These are phyloP conservation scores for Pteria penguin DNA, from an alignment of 2,888 invertebrate species.

Conservation along the genomic window DNA sequence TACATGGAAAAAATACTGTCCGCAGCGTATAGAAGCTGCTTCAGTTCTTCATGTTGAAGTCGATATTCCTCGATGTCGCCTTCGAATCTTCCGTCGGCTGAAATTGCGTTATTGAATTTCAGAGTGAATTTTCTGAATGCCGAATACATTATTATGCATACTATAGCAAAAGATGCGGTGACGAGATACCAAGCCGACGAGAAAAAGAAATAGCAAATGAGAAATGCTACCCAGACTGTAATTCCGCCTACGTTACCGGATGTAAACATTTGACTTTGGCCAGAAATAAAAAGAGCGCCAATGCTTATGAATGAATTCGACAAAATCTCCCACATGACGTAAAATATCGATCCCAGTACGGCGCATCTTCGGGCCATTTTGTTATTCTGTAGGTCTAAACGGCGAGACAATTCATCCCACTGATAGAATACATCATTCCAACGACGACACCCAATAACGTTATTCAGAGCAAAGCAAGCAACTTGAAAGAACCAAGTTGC, in stretches of 20 bases:
- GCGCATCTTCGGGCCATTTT: slow-evolving; percentile 27
- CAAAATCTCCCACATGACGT: slow-evolving; percentile 43
- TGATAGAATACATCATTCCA: slow-evolving; percentile 47
- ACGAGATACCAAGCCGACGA: slow-evolving; percentile 54
- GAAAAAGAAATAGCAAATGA: slow-evolving; percentile 52
- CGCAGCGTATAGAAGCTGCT: slow-evolving; percentile 40
- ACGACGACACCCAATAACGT: slow-evolving; percentile 36
- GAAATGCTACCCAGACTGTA: slow-evolving; percentile 22
- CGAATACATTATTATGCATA: slow-evolving; percentile 38
- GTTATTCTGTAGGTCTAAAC: slow-evolving; percentile 34
- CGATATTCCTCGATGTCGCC: slow-evolving; percentile 50
- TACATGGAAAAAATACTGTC: slow-evolving; percentile 55
- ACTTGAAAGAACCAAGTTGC: slow-evolving; percentile 57
- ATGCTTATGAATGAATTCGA: slow-evolving; percentile 47
- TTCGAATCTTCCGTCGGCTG: slow-evolving; percentile 33
- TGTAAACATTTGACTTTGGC: not conserved
- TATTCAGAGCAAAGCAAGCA: slow-evolving; percentile 46
- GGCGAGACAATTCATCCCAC: slow-evolving; percentile 45
- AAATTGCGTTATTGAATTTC: slow-evolving; percentile 35
- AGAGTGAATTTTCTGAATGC: slow-evolving; percentile 40
- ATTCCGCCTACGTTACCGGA: slow-evolving; percentile 12
- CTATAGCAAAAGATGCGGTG: slow-evolving; percentile 48
- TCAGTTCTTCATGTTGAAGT: slow-evolving; percentile 50
- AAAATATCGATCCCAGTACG: slow-evolving; percentile 35
- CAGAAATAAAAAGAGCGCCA: slow-evolving; percentile 17